Conservation (phyloP, 2,113 vertebrate genomes). For the Acrocephalus kingi region DNA sequence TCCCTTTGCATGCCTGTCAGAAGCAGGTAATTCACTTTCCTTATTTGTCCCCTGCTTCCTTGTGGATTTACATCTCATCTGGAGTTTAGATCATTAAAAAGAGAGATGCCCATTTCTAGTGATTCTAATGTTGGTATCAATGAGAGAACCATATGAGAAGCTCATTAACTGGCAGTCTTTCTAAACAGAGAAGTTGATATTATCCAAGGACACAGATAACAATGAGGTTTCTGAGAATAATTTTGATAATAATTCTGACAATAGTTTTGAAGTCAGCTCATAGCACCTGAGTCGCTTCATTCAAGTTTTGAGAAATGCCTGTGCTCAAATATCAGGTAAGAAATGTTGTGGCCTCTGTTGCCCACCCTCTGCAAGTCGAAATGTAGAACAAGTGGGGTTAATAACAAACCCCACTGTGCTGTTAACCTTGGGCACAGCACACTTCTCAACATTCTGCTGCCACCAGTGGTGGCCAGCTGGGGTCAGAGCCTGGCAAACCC, state of each 20-base stretch:
- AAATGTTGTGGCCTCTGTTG: background rate
- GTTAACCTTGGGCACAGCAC: background rate
- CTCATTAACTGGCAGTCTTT: background rate
- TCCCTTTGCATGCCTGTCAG: background rate
- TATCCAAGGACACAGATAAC: background rate
- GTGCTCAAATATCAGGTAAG: background rate
- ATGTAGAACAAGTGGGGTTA: background rate
- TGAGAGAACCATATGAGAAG: background rate
- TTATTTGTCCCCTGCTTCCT: background rate
- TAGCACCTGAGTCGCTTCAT: background rate
- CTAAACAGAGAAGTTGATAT: background rate
- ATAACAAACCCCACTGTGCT: background rate
- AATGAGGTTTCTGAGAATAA: background rate
- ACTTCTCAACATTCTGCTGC: background rate
- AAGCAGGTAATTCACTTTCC: background rate
- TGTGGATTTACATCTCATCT: background rate
- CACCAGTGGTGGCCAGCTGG: background rate
- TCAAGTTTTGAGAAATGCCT: background rate
- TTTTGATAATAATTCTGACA: background rate
- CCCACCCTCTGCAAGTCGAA: background rate
- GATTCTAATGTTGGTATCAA: background rate
- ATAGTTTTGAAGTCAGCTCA: background rate
- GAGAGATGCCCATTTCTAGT: background rate
- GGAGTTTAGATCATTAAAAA: background rate
- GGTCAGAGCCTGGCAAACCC: background rate